Percentiles rank a stretch among this genome's conserved stretches.
phyloP scores from a whole-genome alignment of 2,113 vertebrate species.

The Coptodon bakossiorum region DNA sequence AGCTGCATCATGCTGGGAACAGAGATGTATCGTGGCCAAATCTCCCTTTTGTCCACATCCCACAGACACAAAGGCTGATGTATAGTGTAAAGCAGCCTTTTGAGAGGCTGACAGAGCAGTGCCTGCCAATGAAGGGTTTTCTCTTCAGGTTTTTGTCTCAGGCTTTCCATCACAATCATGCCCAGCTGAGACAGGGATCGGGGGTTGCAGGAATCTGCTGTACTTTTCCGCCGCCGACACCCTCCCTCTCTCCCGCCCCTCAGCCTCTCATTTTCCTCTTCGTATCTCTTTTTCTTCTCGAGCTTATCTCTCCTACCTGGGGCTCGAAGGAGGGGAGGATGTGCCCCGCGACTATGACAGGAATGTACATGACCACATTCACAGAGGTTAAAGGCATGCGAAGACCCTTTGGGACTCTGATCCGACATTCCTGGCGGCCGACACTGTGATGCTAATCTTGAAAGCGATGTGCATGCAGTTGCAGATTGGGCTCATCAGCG shows the following conservation, averaged over 20 bases:
- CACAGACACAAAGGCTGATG: conserved; percentile 31
- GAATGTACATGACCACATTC: conserved; percentile 10
- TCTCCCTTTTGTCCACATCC: conserved; percentile 37
- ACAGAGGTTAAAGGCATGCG: conserved; percentile 9
- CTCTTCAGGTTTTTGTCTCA: conserved; percentile 54
- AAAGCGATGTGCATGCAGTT: conserved; percentile 36
- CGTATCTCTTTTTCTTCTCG: not conserved
- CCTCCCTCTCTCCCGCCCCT: not conserved
- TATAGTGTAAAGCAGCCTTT: conserved; percentile 47
- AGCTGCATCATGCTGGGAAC: conserved; percentile 29
- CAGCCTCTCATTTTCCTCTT: not conserved
- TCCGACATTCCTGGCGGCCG: conserved; percentile 32
- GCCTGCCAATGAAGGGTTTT: conserved; percentile 31
- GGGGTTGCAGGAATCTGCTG: conserved; percentile 58
- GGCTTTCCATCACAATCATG: conserved; percentile 63
- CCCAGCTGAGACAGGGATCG: conserved; percentile 44
- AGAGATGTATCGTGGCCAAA: conserved; percentile 43
- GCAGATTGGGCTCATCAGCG: conserved; percentile 34
- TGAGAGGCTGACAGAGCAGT: conserved; percentile 43
- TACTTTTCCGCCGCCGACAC: conserved; percentile 66
- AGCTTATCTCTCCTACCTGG: conserved; percentile 26
- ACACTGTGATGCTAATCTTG: conserved; percentile 64
- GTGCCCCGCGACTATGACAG: not conserved
- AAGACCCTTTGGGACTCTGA: conserved; percentile 20
- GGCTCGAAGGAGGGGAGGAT: not conserved